phyloP scores from a whole-genome alignment of 2,888 invertebrate genomes.

The Volucella zonaria region DNA sequence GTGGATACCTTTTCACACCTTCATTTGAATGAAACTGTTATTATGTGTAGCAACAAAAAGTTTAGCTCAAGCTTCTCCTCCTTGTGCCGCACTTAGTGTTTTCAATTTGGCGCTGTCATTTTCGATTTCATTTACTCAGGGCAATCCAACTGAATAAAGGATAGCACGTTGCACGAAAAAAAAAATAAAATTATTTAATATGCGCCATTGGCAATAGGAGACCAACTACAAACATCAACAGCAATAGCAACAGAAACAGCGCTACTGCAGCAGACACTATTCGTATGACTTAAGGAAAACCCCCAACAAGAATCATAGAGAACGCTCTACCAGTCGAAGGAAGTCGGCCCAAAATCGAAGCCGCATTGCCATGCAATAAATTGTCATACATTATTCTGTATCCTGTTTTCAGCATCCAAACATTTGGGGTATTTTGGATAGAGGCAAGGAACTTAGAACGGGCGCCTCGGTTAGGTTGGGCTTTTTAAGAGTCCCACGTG shows the following conservation, averaged over 20 bases:
- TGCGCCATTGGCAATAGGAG: slow-evolving; percentile 18
- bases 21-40: slow-evolving; percentile 26
- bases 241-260: slow-evolving; percentile 1
- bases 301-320: not conserved
- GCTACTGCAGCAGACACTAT: not conserved
- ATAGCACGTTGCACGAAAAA: not conserved
- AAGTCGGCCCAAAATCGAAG: slow-evolving; percentile 27
- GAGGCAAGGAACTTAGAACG: slow-evolving; percentile 50
- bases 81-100: not conserved
- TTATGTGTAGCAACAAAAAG: slow-evolving; percentile 9
- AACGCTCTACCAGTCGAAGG: not conserved
- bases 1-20: not conserved
- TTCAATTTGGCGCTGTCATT: slow-evolving; percentile 14
- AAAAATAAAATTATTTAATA: slow-evolving; percentile 36
- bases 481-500: slow-evolving; percentile 72
- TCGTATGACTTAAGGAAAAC: too few relatives aligned
- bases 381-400: slow-evolving; percentile 68
- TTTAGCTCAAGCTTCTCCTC: not conserved
- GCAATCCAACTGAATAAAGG: slow-evolving; percentile 7
- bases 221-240: not conserved
- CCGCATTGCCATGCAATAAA: slow-evolving; percentile 64
- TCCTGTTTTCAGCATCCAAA: slow-evolving; percentile 50
- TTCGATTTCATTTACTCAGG: slow-evolving; percentile 34
- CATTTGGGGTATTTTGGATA: too few relatives aligned
- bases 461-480: slow-evolving; percentile 50